A percentile compares a stretch with the other conserved stretches of the same genome.
Conservation (phyloP, 2,888 invertebrate genomes). For the Catocala nupta region DNA sequence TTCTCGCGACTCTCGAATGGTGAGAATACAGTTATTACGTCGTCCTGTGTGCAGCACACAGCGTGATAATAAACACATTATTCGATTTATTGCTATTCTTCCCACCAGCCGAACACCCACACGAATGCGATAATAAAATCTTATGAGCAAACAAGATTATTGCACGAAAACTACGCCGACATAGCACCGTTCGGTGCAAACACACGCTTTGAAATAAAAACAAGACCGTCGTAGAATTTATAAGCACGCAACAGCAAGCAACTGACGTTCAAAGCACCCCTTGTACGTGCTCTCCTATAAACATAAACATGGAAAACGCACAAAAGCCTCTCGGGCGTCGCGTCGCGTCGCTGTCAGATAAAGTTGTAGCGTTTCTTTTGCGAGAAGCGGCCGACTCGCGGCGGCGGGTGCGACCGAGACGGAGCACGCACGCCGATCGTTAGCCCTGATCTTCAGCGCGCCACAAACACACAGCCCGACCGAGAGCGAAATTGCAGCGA, state of each 20-base stretch:
- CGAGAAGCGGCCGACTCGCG: constrained; percentile 64
- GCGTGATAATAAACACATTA: constrained; percentile 20
- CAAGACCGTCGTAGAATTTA: constrained; percentile 75
- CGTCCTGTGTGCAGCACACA: constrained; percentile 6
- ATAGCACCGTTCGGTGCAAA: constrained; percentile 60
- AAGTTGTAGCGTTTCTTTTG: constrained; percentile 86
- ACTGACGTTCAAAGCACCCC: constrained; percentile 82
- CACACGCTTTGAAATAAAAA: constrained; percentile 73
- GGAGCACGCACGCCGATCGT: constrained; percentile 80
- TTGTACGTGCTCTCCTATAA: constrained; percentile 85
- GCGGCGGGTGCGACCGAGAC: constrained; percentile 71
- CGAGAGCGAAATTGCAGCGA: constrained; percentile 87
- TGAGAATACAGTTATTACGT: constrained; percentile 1
- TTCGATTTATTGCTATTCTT: constrained; percentile 31
- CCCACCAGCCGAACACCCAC: constrained; percentile 28
- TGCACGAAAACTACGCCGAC: constrained; percentile 49
- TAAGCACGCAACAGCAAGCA: constrained; percentile 69
- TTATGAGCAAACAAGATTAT: constrained; percentile 47
- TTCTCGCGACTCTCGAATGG: neutral
- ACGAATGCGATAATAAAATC: constrained; percentile 41
- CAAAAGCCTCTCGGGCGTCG: constrained; percentile 85
- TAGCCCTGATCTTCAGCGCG: constrained; percentile 88
- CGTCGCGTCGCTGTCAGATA: constrained; percentile 85
- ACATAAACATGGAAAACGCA: constrained; percentile 87
- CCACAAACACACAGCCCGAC: constrained; percentile 87